Conservation (phyloP, 2,113 vertebrate species). For the Oreochromis tanganicae region DNA sequence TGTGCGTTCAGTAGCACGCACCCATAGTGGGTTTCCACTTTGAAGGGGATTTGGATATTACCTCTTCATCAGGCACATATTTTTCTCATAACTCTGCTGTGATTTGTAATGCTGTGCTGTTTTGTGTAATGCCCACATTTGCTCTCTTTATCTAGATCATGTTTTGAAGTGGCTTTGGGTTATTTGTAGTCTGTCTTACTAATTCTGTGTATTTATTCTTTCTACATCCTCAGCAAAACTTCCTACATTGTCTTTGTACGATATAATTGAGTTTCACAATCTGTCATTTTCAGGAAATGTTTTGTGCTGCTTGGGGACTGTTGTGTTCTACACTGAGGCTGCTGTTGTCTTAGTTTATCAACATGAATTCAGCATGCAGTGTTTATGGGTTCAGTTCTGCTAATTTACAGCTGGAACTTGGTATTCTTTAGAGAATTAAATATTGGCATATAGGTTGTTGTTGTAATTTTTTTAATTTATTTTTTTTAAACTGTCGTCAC, state of each 20-base stretch:
- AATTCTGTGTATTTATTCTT: neutral
- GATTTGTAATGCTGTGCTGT: neutral
- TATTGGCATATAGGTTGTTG: neutral
- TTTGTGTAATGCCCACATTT: neutral
- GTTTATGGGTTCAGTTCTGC: neutral
- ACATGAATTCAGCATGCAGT: neutral
- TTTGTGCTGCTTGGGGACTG: slow-evolving; percentile 25
- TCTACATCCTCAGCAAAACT: neutral
- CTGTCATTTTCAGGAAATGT: slow-evolving; percentile 29
- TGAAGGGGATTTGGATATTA: neutral
- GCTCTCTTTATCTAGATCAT: slow-evolving; percentile 1
- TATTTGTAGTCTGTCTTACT: slow-evolving; percentile 27
- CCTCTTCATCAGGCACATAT: neutral
- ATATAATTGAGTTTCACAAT: slow-evolving; percentile 3
- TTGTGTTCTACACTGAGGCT: neutral
- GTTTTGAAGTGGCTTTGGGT: slow-evolving; percentile 27
- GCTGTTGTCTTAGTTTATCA: slow-evolving; percentile 6
- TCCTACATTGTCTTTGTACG: neutral
- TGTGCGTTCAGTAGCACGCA: neutral
- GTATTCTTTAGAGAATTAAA: neutral
- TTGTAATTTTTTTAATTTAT: fast-evolving
- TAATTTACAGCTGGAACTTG: neutral
- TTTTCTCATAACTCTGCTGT: neutral
- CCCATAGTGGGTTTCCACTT: neutral
- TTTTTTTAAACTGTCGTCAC: neutral